Evolutionary conservation across 1,140 invertebrate genomes (phyloP).

Genomic region (Hyposmocoma kahamanoa): DNA sequence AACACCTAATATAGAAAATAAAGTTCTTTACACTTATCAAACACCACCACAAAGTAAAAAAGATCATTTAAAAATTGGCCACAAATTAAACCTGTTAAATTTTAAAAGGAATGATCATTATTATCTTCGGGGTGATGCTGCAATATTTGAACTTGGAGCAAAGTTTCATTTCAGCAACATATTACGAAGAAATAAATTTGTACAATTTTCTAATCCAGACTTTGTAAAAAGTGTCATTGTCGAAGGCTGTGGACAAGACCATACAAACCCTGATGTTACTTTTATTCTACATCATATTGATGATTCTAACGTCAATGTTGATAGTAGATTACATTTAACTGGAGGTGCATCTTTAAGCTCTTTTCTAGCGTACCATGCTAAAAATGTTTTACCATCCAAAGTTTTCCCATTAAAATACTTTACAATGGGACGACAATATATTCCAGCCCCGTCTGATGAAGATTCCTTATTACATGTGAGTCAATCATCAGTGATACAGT

Average conservation of each 20-base stretch:
- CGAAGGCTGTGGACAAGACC: conserved; percentile 78
- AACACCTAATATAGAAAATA: conserved; percentile 69
- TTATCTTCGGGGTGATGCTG: conserved; percentile 78
- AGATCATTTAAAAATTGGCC: conserved; percentile 76
- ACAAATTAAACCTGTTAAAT: conserved; percentile 71
- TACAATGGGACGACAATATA: conserved; percentile 77
- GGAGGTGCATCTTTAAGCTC: conserved; percentile 78
- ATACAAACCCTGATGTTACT: conserved; percentile 65
- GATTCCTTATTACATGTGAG: conserved; percentile 75
- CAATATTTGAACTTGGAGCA: conserved; percentile 78
- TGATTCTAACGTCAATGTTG: conserved; percentile 56
- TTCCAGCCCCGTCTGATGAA: conserved; percentile 52
- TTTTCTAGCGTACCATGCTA: conserved; percentile 79
- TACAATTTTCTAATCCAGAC: conserved; percentile 78
- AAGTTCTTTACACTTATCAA: conserved; percentile 66
- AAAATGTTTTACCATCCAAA: conserved; percentile 71
- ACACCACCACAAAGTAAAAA: conserved; percentile 39
- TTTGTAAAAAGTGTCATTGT: conserved; percentile 79
- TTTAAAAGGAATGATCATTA: conserved; percentile 75
- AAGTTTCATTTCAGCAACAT: conserved; percentile 71
- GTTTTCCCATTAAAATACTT: conserved; percentile 77
- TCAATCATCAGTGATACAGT: conserved; percentile 76
- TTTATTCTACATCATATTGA: conserved; percentile 75
- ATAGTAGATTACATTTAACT: conserved; percentile 76
- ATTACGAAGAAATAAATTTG: conserved; percentile 67